Conservation (phyloP, 2,888 invertebrate genomes). For the Charanyca ferruginea region DNA sequence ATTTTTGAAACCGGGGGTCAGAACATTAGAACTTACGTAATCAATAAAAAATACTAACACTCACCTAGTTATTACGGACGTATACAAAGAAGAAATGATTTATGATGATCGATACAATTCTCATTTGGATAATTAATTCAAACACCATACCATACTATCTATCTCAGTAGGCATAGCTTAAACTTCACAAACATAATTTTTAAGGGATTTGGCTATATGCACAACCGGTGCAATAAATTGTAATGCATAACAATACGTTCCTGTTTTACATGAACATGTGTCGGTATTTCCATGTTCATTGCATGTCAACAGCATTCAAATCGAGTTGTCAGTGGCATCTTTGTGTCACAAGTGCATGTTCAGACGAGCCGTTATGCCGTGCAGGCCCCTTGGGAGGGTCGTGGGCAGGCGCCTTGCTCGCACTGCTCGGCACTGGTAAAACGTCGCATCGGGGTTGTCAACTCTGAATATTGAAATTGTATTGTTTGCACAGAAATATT, state of each 20-base stretch:
- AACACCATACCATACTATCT: background rate
- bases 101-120: no score
- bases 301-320: conserved; percentile 58
- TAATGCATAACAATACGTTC: conserved; percentile 39
- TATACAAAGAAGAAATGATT: no score
- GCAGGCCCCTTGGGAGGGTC: conserved; percentile 46
- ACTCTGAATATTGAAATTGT: conserved; percentile 31
- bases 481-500: conserved; percentile 22
- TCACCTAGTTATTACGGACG: background rate
- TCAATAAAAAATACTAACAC: no score
- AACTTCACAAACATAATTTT: background rate
- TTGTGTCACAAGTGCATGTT: conserved; percentile 66
- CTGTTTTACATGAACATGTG: conserved; percentile 40
- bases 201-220: conserved; percentile 1
- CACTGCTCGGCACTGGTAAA: conserved; percentile 35
- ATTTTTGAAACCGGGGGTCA: no score
- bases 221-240: conserved; percentile 27
- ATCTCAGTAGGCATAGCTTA: background rate
- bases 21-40: no score
- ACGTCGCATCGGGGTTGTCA: conserved; percentile 44
- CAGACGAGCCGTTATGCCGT: conserved; percentile 54
- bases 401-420: conserved; percentile 36
- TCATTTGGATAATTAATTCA: background rate
- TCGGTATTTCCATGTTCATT: conserved; percentile 47
- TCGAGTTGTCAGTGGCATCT: conserved; percentile 66